Evolutionary conservation across 2,797 vertebrate genomes (phyloP).

Genomic region (Enteromius thamalakanensis): DNA sequence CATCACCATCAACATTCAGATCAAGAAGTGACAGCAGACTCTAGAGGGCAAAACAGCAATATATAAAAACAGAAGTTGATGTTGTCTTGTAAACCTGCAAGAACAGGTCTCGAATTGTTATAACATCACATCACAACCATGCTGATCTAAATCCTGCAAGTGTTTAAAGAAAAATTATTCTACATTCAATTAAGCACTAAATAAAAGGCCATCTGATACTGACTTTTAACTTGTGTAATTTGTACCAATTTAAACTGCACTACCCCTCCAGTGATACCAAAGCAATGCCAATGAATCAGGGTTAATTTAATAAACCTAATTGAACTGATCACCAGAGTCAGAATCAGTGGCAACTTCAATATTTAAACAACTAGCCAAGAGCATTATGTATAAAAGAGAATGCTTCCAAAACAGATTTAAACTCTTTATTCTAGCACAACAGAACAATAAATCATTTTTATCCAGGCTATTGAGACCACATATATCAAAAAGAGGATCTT

Average conservation of each 20-base stretch:
- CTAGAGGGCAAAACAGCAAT: constrained; percentile 68
- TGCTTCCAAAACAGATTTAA: not conserved
- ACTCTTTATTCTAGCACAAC: constrained; percentile 2
- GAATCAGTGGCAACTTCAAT: constrained; percentile 21
- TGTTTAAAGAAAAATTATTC: constrained; percentile 48
- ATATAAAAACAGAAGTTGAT: constrained; percentile 27
- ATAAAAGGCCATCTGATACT: constrained; percentile 67
- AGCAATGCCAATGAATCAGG: constrained; percentile 66
- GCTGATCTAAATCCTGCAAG: constrained; percentile 11
- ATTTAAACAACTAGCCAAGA: constrained; percentile 35
- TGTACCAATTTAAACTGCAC: constrained; percentile 66
- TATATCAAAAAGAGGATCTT: not conserved
- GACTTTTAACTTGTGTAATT: constrained; percentile 70
- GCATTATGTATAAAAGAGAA: constrained; percentile 21
- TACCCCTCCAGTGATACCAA: constrained; percentile 65
- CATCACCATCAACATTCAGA: constrained; percentile 81
- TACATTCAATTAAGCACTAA: constrained; percentile 58
- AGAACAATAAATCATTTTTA: not conserved
- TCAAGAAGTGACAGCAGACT: constrained; percentile 86
- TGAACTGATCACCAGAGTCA: constrained; percentile 55
- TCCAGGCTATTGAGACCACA: not conserved
- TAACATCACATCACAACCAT: not conserved
- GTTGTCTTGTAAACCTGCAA: constrained; percentile 15
- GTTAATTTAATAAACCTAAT: constrained; percentile 67
- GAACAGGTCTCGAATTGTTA: not conserved